Conservation (phyloP, 2,888 invertebrate genomes). For the Nomada goodeniana region DNA sequence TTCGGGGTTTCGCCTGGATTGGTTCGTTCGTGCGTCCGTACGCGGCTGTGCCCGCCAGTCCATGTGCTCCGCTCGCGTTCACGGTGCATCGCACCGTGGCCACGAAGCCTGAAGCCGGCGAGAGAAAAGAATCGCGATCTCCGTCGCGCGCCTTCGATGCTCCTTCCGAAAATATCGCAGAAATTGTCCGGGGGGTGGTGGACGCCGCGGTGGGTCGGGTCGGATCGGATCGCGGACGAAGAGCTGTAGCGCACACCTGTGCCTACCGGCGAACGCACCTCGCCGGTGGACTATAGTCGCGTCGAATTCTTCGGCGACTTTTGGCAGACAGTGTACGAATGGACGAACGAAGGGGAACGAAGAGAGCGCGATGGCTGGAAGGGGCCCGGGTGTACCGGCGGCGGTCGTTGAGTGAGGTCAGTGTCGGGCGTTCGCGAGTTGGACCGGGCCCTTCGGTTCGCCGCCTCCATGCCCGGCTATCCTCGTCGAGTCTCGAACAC, state of each 20-base stretch:
- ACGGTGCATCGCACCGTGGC: slow-evolving; percentile 64
- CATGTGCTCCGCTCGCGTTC: slow-evolving; percentile 39
- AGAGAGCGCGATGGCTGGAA: slow-evolving; percentile 44
- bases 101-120: slow-evolving; percentile 49
- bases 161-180: slow-evolving; percentile 20
- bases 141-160: slow-evolving; percentile 44
- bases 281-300: slow-evolving; percentile 70
- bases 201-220: not conserved
- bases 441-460: slow-evolving; percentile 81
- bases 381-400: slow-evolving; percentile 61
- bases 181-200: not conserved
- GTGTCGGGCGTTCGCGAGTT: slow-evolving; percentile 82
- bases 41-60: slow-evolving; percentile 51
- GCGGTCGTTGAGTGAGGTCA: slow-evolving; percentile 83
- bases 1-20: slow-evolving; percentile 34
- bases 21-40: slow-evolving; percentile 24
- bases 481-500: slow-evolving; percentile 20
- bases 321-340: slow-evolving; percentile 82
- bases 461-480: slow-evolving; percentile 61
- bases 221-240: not conserved
- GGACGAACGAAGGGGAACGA: slow-evolving; percentile 21
- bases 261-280: slow-evolving; percentile 49
- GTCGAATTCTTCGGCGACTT: slow-evolving; percentile 81
- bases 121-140: slow-evolving; percentile 67
- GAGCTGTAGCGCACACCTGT: slow-evolving; percentile 55